phyloP scores from a whole-genome alignment of 2,113 vertebrate species.

The Ursus arctos region DNA sequence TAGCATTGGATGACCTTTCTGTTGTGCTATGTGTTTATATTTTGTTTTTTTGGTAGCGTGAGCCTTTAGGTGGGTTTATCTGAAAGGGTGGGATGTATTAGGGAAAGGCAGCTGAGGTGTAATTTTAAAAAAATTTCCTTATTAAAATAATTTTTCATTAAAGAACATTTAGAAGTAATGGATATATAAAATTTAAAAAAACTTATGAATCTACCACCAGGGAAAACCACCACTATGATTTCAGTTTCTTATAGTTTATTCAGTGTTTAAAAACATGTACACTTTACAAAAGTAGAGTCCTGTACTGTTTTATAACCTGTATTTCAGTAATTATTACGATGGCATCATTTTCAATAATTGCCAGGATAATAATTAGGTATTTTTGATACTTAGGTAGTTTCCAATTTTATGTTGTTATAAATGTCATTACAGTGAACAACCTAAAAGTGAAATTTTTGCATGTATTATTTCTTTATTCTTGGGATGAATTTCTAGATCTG shows the following conservation, averaged over 20 bases:
- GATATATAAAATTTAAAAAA: conserved; percentile 1
- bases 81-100: not conserved
- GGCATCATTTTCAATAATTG: conserved; percentile 25
- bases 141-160: conserved; percentile 22
- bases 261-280: not conserved
- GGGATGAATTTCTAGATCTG: not conserved
- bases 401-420: not conserved
- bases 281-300: conserved; percentile 25
- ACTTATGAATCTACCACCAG: not conserved
- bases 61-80: conserved; percentile 25
- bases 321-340: conserved; percentile 26
- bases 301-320: not conserved
- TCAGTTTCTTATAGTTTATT: conserved; percentile 23
- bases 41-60: not conserved
- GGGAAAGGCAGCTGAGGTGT: not conserved
- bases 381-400: conserved; percentile 41
- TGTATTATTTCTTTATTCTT: not conserved
- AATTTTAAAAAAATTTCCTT: not conserved
- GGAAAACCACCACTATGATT: not conserved
- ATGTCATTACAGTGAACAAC: not conserved
- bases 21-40: not conserved
- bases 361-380: not conserved
- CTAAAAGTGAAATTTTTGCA: conserved; percentile 3
- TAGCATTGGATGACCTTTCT: not conserved
- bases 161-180: conserved; percentile 56